A percentile compares a stretch with the other conserved stretches of the same genome.
Conservation (phyloP, 2,888 invertebrate species). For the Taphrorychus bicolor region DNA sequence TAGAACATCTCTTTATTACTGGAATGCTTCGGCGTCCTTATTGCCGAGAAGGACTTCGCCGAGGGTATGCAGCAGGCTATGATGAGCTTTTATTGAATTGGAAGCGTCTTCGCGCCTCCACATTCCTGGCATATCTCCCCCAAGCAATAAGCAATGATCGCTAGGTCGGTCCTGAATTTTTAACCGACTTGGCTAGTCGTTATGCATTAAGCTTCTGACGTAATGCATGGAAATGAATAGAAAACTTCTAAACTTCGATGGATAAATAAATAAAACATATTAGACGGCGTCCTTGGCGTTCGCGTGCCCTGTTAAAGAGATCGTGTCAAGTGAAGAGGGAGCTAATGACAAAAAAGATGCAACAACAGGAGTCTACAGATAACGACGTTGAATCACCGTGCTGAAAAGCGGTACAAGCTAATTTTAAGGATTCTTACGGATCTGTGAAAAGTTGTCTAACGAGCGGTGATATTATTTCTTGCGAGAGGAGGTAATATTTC, state of each 20-base stretch:
- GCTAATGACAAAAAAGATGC: constrained; percentile 39
- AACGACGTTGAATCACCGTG: constrained; percentile 36
- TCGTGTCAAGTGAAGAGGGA: constrained; percentile 34
- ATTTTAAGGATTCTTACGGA: constrained; percentile 30
- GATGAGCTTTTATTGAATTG: constrained; percentile 54
- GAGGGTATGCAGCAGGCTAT: neutral
- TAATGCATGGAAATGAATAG: too few relatives aligned
- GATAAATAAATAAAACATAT: neutral
- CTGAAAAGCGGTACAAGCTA: constrained; percentile 38
- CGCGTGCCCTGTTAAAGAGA: constrained; percentile 10
- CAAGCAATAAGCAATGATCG: constrained; percentile 34
- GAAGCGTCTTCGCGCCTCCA: constrained; percentile 44
- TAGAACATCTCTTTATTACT: constrained; percentile 44
- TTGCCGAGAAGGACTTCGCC: constrained; percentile 30
- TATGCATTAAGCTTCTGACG: too few relatives aligned
- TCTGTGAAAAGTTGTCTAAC: constrained; percentile 32
- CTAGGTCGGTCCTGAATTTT: neutral
- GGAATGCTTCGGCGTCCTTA: constrained; percentile 50
- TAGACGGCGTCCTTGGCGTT: neutral
- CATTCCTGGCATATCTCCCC: constrained; percentile 49
- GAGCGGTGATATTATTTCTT: constrained; percentile 22
- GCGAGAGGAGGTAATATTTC: constrained; percentile 13
- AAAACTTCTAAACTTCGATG: neutral
- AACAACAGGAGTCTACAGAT: constrained; percentile 37
- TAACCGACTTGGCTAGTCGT: neutral